phyloP scores from a whole-genome alignment of 2,888 invertebrate genomes.

The Iselma pallidipennis region DNA sequence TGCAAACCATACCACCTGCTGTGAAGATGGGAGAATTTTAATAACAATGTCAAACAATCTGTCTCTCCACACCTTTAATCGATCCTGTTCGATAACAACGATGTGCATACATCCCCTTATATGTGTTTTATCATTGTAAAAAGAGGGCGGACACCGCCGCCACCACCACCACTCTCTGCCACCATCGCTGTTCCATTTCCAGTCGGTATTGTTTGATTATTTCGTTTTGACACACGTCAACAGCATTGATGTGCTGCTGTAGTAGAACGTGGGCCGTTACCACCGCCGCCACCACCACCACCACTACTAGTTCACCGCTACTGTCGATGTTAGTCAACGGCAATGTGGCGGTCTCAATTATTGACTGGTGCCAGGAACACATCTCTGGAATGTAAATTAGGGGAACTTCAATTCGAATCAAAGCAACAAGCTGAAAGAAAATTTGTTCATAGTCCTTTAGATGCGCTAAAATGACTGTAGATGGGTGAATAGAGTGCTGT shows the following conservation, averaged over 20 bases:
- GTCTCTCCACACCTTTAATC: constrained; percentile 9
- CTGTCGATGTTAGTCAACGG: too few species aligned
- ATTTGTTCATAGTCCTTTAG: constrained; percentile 26
- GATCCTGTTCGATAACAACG: constrained; percentile 9
- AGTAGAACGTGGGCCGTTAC: not conserved
- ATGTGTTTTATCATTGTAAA: not conserved
- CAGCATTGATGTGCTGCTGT: constrained; percentile 6
- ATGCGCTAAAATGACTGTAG: not conserved
- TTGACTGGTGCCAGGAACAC: constrained; percentile 48
- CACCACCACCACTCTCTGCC: not conserved
- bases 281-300: not conserved
- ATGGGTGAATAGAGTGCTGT: constrained; percentile 25
- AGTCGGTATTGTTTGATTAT: constrained; percentile 22
- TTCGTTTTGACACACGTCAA: constrained; percentile 25
- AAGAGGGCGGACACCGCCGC: not conserved
- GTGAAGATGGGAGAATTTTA: constrained; percentile 22
- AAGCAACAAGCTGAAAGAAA: constrained; percentile 45
- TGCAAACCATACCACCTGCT: constrained; percentile 33
- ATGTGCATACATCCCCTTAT: not conserved
- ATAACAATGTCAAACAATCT: constrained; percentile 16
- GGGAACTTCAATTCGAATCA: constrained; percentile 46
- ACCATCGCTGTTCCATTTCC: not conserved
- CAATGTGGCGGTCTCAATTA: constrained; percentile 40
- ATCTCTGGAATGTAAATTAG: constrained; percentile 48
- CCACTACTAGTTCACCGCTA: not conserved